phyloP scores from a whole-genome alignment of 1,140 invertebrate species.

The Aplysia californica region DNA sequence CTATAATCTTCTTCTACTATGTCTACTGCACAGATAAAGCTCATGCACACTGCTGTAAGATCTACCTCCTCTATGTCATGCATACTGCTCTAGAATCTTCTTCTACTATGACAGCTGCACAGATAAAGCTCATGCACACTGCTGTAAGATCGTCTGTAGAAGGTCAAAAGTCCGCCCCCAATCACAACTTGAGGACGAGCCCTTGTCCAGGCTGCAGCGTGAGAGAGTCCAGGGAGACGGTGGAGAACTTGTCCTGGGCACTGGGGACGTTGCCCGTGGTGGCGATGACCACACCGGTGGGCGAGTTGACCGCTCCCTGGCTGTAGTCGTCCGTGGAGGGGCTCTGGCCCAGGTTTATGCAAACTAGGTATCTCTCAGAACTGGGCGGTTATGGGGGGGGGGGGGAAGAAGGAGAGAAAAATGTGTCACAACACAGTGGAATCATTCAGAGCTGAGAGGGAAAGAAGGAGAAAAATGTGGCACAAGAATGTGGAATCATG shows the following conservation, averaged over 20 bases:
- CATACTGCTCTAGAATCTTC: neutral
- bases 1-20: neutral
- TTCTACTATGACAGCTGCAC: neutral
- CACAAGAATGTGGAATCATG: neutral
- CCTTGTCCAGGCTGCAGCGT: constrained; percentile 29
- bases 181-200: constrained; percentile 22
- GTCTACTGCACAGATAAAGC: neutral
- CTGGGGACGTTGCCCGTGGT: constrained; percentile 8
- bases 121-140: neutral
- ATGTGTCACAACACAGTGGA: too few species aligned
- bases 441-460: too few species aligned
- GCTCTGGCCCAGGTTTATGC: constrained; percentile 33
- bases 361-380: constrained; percentile 27
- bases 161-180: neutral
- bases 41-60: too few species aligned
- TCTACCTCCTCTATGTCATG: too few species aligned
- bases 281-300: constrained; percentile 20
- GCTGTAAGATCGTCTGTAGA: neutral
- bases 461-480: neutral
- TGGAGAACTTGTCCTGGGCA: neutral
- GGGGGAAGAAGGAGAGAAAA: neutral
- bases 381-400: too few species aligned
- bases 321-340: constrained; percentile 31
- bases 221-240: constrained; percentile 5
- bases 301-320: neutral